phyloP scores from a whole-genome alignment of 2,797 vertebrate species.

The Bucorvus abyssinicus region DNA sequence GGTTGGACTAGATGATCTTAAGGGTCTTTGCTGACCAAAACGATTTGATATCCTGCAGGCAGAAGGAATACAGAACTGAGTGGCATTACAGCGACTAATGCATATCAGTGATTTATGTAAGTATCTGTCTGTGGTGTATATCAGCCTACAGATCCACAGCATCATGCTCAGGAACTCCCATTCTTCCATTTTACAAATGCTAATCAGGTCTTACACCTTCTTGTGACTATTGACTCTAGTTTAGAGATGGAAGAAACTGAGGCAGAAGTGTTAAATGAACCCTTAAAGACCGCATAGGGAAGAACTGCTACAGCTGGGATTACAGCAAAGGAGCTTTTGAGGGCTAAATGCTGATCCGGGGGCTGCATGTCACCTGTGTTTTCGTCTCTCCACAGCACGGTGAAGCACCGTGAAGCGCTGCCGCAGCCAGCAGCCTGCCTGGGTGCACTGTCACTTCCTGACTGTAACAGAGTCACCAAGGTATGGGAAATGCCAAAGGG shows the following conservation, averaged over 20 bases:
- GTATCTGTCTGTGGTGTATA: background rate
- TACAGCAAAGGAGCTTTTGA: background rate
- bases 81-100: background rate
- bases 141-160: background rate
- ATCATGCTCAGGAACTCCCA: background rate
- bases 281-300: background rate
- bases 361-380: background rate
- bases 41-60: background rate
- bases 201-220: background rate
- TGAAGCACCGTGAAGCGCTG: background rate
- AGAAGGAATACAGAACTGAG: background rate
- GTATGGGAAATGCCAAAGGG: background rate
- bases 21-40: background rate
- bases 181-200: background rate
- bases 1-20: background rate
- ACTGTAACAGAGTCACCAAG: background rate
- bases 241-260: background rate
- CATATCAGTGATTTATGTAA: background rate
- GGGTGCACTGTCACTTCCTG: background rate
- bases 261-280: background rate
- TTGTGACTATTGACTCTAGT: background rate
- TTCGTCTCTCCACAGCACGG: background rate
- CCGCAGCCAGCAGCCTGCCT: background rate
- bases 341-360: background rate
- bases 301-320: background rate